Conservation (phyloP, 2,797 vertebrate species). For the Rhinoraja longicauda region DNA sequence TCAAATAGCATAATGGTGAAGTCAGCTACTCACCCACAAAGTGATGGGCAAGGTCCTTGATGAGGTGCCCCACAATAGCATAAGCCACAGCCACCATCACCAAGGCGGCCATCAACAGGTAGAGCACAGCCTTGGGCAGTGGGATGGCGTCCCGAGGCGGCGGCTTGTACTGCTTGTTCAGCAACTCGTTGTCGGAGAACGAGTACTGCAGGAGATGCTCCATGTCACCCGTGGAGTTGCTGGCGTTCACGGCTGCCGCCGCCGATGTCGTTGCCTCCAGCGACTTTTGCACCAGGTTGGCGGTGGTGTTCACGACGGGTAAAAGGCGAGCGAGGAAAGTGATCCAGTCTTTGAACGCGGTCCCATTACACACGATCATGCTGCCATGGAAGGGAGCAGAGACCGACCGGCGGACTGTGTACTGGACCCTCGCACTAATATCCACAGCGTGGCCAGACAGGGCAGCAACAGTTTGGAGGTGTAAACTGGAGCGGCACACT, state of each 20-base stretch:
- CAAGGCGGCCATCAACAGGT: constrained; percentile 78
- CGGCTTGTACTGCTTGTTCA: constrained; percentile 70
- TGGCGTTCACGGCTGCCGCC: constrained; percentile 65
- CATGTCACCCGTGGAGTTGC: constrained; percentile 69
- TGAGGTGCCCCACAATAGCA: constrained; percentile 78
- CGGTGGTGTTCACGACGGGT: constrained; percentile 73
- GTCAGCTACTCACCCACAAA: constrained; percentile 67
- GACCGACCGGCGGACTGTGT: background rate
- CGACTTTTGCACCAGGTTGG: constrained; percentile 61
- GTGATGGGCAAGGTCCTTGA: constrained; percentile 80
- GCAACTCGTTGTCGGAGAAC: constrained; percentile 69
- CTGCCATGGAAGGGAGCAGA: constrained; percentile 43
- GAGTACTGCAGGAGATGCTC: constrained; percentile 76
- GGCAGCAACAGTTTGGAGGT: background rate
- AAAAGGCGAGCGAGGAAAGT: constrained; percentile 74
- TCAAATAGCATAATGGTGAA: background rate
- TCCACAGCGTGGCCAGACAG: background rate
- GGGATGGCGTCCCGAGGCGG: constrained; percentile 68
- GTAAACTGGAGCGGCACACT: background rate
- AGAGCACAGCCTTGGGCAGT: constrained; percentile 78
- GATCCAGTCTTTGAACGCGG: constrained; percentile 78
- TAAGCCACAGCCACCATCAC: constrained; percentile 81
- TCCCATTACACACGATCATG: constrained; percentile 79
- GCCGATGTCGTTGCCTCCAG: constrained; percentile 69
- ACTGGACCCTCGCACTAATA: background rate